Evolutionary conservation across 2,888 invertebrate species (phyloP).

Genomic region (Xestia rhomboidea): DNA sequence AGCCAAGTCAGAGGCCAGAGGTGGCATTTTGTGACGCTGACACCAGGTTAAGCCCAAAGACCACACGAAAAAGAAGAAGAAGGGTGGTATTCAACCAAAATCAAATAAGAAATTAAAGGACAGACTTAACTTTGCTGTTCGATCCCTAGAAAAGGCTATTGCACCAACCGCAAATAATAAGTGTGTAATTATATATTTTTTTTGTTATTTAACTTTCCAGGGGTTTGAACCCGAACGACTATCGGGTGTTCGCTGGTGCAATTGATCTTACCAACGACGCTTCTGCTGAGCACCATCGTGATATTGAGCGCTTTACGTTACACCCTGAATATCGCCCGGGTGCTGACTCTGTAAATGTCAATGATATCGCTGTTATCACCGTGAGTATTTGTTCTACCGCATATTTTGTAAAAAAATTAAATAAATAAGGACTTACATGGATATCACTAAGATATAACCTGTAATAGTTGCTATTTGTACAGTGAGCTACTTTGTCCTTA

Average conservation of each 20-base stretch:
- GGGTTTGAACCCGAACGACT: conserved; percentile 40
- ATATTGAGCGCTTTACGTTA: conserved; percentile 62
- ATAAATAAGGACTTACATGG: neutral
- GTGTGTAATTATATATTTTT: too few species aligned
- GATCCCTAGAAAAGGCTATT: too few species aligned
- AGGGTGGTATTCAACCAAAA: neutral
- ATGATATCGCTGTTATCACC: conserved; percentile 71
- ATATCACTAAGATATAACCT: neutral
- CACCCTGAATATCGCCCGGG: conserved; percentile 62
- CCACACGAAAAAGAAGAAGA: too few species aligned
- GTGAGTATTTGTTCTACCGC: conserved; percentile 64
- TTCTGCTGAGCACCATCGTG: conserved; percentile 58
- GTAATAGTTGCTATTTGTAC: neutral
- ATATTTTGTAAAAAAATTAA: too few species aligned
- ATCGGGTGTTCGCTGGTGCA: conserved; percentile 70
- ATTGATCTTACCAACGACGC: conserved; percentile 57
- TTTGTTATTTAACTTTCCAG: too few species aligned
- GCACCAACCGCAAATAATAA: too few species aligned
- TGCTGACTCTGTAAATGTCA: conserved; percentile 41
- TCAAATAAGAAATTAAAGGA: too few species aligned
- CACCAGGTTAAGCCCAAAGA: too few species aligned
- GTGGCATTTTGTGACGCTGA: too few species aligned
- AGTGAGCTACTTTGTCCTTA: neutral
- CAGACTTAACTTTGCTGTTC: too few species aligned
- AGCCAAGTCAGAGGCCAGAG: too few species aligned